These are phyloP conservation scores for Chrysogorgia sp. DNA, from an alignment of 92 coral and sea anemone genomes.

Conservation along the genomic window DNA sequence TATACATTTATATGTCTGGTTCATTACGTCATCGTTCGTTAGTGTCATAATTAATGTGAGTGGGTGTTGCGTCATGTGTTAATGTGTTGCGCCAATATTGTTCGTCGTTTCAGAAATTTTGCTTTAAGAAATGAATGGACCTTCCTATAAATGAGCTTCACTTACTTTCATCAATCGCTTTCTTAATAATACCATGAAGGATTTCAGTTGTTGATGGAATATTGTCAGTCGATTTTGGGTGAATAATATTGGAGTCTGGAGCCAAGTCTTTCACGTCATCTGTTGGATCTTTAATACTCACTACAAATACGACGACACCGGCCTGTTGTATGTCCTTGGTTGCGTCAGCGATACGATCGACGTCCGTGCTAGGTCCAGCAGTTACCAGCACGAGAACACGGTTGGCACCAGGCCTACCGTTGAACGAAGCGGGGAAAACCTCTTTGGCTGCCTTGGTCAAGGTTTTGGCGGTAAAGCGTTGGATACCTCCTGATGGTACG, in stretches of 20 bases:
- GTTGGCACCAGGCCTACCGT: slow-evolving; percentile 42
- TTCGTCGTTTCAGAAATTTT: too few relatives aligned
- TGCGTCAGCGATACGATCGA: slow-evolving; percentile 41
- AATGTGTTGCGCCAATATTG: too few relatives aligned
- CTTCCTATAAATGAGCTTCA: too few relatives aligned
- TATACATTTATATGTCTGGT: too few relatives aligned
- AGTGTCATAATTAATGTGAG: too few relatives aligned
- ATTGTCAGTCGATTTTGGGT: slow-evolving; percentile 23
- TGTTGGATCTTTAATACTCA: slow-evolving; percentile 28
- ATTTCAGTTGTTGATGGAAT: slow-evolving; percentile 25
- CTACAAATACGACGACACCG: slow-evolving; percentile 62
- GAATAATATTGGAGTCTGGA: slow-evolving; percentile 22
- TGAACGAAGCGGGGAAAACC: slow-evolving; percentile 31
- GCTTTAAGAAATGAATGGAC: too few relatives aligned
- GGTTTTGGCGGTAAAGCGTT: slow-evolving; percentile 29
- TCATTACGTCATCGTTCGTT: too few relatives aligned
- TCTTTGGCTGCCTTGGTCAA: slow-evolving; percentile 23
- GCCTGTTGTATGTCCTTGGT: slow-evolving; percentile 50
- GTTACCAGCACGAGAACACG: slow-evolving; percentile 30
- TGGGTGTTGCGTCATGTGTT: too few relatives aligned
- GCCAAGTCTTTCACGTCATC: slow-evolving; percentile 19
- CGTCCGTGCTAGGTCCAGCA: slow-evolving; percentile 38
- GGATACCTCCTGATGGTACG: slow-evolving; percentile 24
- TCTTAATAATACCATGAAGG: slow-evolving; percentile 2
- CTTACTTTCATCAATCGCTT: slow-evolving; percentile 35